Evolutionary conservation across 2,888 invertebrate genomes (phyloP), one percentile per base, ranked within the genome.

Genomic region (Aspidapion aeneum): DNA sequence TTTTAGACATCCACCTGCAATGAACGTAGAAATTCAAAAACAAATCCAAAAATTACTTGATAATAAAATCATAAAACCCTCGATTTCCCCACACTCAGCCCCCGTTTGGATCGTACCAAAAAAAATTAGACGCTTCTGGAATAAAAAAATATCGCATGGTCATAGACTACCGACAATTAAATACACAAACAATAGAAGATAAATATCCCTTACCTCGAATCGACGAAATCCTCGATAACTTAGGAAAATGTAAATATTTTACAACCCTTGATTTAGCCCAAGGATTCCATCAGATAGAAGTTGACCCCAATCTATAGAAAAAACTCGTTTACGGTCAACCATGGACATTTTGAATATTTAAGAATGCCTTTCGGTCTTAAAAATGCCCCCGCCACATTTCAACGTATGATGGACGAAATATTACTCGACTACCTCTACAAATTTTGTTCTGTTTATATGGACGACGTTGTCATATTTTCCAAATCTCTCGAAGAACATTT

Each of bases 221-320:
- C 17, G 65, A 72, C 18, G 73, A 74, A 62, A 70, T 71, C 7
- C 57, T 73, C 21, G 71, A 71, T 21, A 72, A 71, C 48, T 48
- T 72, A 62, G 71, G 72, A 18, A 67, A 56, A 65, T 71, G 66
- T 48, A 61, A 49, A n/a, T 72, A 71, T 52, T 73, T 72, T 56
- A 60, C 68, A 0, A 72, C 70, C 1, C 56, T 73, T 3, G 72
- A 72, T 60, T 55, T 73, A 9, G 70, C 65, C 48, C 67, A 65
- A 22, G 74, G 72, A 7, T 75, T 73, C 35, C 71, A 71, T 48
- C 76, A 77, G 63, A 71, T 76, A 7, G 69, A 70, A 58, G 66
- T 72, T 64, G 48, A 65, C 55, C 62, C 63, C 1, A 7, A 67
- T 64, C 63, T 62, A 16, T 50, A 35, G 63, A 49, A n/a, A n/a